phyloP scores from a whole-genome alignment of 2,113 vertebrate species.

The Rhizomys pruinosus region DNA sequence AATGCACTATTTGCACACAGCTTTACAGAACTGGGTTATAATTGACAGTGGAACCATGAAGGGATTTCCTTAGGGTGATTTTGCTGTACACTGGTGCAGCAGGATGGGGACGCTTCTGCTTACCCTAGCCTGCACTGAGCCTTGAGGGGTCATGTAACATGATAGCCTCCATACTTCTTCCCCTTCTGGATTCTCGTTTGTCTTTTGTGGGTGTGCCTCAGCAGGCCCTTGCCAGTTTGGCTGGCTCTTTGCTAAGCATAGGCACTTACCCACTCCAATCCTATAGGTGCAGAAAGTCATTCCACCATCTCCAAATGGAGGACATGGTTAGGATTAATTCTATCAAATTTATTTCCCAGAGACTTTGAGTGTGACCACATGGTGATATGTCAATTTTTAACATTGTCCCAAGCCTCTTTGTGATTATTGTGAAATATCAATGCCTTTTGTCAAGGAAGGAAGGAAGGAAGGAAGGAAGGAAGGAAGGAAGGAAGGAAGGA shows the following conservation, averaged over 20 bases:
- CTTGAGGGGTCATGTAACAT: not conserved
- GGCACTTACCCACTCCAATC: not conserved
- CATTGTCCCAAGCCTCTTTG: conserved; percentile 50
- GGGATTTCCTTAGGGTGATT: fast-evolving
- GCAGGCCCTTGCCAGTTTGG: too few relatives aligned
- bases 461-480: too few relatives aligned
- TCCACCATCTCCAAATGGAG: not conserved
- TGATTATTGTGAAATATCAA: conserved; percentile 9
- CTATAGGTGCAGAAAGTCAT: not conserved
- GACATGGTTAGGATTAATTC: not conserved
- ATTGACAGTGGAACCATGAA: fast-evolving
- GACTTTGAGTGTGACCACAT: not conserved
- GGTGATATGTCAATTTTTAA: conserved; percentile 64
- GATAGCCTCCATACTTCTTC: not conserved
- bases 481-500: too few relatives aligned
- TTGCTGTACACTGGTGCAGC: not conserved
- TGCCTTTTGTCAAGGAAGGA: conserved; percentile 35
- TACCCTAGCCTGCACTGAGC: not conserved
- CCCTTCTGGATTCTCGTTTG: not conserved
- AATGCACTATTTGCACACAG: not conserved
- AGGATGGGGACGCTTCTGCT: fast-evolving
- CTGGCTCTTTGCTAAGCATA: not conserved
- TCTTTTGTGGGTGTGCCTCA: not conserved
- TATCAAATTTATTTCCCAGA: not conserved
- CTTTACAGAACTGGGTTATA: not conserved